These are phyloP conservation scores for Alviniconcha marisindica DNA, from an alignment of 1,140 invertebrate species.

Conservation along the genomic window DNA sequence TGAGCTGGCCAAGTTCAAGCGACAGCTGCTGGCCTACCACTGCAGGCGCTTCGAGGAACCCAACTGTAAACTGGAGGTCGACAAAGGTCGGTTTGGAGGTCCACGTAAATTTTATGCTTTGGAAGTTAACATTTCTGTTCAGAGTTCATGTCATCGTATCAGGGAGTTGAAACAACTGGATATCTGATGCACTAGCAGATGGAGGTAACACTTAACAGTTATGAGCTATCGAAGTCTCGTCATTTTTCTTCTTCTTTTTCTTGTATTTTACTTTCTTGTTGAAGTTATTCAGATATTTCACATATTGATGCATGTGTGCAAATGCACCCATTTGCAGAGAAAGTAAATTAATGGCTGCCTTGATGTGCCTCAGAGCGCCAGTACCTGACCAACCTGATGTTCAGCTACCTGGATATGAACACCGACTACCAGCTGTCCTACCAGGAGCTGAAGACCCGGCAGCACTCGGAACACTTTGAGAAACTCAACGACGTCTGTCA, in stretches of 20 bases:
- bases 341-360: background rate
- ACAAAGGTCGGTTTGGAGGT: conserved; percentile 43
- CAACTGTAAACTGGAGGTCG: conserved; percentile 68
- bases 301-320: too few relatives aligned
- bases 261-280: too few relatives aligned
- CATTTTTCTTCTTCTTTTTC: too few relatives aligned
- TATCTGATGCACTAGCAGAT: too few relatives aligned
- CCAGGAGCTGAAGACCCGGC: conserved; percentile 82
- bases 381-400: conserved; percentile 86
- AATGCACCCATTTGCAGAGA: too few relatives aligned
- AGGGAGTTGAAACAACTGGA: too few relatives aligned
- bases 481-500: conserved; percentile 81
- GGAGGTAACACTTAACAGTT: too few relatives aligned
- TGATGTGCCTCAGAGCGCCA: conserved; percentile 79
- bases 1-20: conserved; percentile 78
- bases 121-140: too few relatives aligned
- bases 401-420: conserved; percentile 87
- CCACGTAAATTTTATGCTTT: too few relatives aligned
- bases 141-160: too few relatives aligned
- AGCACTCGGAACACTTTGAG: conserved; percentile 81
- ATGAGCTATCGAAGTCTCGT: too few relatives aligned
- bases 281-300: too few relatives aligned
- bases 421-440: conserved; percentile 83
- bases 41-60: conserved; percentile 80
- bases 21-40: conserved; percentile 85